Percentiles rank a stretch among this genome's conserved stretches.
Conservation (phyloP, 2,797 vertebrate genomes). For the Tapera naevia region DNA sequence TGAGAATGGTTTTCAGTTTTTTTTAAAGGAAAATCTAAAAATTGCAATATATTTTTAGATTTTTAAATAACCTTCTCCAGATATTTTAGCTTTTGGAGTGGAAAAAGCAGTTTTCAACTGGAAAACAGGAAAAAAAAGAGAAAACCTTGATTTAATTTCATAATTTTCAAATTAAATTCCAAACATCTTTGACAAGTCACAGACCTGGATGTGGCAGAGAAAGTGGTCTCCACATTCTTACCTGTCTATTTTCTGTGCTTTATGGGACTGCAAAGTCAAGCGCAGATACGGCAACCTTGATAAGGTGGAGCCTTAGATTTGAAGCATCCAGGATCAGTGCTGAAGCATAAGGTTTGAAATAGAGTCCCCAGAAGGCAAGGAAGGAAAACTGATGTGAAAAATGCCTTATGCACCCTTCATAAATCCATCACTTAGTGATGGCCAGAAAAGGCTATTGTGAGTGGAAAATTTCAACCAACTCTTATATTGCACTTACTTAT, state of each 20-base stretch:
- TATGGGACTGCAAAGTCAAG: neutral
- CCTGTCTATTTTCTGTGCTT: neutral
- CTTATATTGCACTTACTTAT: neutral
- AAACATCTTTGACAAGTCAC: neutral
- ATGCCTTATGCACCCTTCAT: neutral
- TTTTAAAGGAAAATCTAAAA: neutral
- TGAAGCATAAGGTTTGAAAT: neutral
- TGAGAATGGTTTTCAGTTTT: neutral
- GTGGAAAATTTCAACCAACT: neutral
- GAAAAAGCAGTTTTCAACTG: neutral
- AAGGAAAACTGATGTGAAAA: neutral
- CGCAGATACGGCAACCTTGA: neutral
- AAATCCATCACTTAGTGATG: neutral
- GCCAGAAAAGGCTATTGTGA: neutral
- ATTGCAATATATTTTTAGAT: neutral
- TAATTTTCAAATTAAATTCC: neutral
- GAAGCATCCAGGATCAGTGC: neutral
- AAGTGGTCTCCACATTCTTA: neutral
- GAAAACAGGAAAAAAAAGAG: neutral
- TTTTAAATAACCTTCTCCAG: neutral
- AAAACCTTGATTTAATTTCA: neutral
- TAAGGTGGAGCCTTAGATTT: neutral
- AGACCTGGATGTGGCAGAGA: neutral
- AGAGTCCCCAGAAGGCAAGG: neutral
- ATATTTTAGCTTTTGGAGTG: neutral